Conservation (phyloP, 2,113 vertebrate species). For the Fulmarus glacialis region DNA sequence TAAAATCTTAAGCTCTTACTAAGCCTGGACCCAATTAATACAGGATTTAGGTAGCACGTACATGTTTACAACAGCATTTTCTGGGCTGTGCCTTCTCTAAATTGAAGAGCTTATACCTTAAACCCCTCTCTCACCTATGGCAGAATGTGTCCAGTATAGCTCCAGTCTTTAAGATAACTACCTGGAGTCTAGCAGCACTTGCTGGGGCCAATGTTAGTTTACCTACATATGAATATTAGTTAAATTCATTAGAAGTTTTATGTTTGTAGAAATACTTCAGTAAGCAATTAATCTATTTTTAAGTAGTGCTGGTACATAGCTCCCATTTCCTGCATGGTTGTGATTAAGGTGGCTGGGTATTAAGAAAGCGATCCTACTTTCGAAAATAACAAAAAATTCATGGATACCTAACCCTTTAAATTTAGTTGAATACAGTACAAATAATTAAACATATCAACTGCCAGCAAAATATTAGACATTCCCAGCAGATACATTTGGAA, state of each 20-base stretch:
- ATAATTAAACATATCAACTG: neutral
- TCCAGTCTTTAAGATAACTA: neutral
- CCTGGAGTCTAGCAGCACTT: neutral
- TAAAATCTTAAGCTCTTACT: neutral
- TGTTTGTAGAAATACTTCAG: neutral
- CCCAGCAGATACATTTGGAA: neutral
- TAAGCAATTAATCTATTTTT: neutral
- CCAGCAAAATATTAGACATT: neutral
- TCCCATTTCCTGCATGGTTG: neutral
- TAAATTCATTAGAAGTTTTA: neutral
- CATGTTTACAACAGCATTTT: neutral
- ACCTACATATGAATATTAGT: neutral
- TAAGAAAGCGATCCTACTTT: neutral
- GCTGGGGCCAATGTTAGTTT: neutral
- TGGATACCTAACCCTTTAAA: neutral
- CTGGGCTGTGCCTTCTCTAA: neutral
- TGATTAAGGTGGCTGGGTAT: neutral
- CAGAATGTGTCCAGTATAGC: neutral
- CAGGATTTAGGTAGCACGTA: neutral
- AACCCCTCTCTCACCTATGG: neutral
- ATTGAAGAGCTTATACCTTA: neutral
- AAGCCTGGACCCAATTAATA: neutral
- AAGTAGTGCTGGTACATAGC: neutral
- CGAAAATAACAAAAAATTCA: neutral
- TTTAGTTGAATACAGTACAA: neutral